Evolutionary conservation across 2,888 invertebrate genomes (phyloP).

Genomic region (Rhingia rostrata): DNA sequence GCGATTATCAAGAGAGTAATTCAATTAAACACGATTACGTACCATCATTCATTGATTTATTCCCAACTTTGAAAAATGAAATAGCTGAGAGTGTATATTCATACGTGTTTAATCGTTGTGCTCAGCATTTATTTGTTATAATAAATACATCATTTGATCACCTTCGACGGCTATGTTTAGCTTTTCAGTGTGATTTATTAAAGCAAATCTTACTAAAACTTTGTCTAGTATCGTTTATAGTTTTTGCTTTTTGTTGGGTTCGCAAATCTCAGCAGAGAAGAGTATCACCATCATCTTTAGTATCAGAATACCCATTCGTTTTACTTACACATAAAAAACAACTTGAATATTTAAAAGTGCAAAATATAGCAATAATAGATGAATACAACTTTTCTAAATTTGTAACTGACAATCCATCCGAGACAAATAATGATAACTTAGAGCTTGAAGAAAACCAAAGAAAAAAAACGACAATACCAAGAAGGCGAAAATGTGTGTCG

Average conservation of each 20-base stretch:
- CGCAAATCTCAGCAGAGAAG: conserved; percentile 7
- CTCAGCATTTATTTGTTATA: conserved; percentile 24
- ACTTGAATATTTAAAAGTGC: not conserved
- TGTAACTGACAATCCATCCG: not conserved
- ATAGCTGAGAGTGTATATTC: conserved; percentile 11
- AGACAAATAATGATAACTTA: conserved; percentile 20
- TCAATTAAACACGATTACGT: conserved; percentile 17
- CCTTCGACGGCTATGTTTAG: conserved; percentile 17
- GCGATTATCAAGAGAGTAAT: conserved; percentile 26
- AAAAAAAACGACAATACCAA: conserved; percentile 78
- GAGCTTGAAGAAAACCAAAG: conserved; percentile 79
- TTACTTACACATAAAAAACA: not conserved
- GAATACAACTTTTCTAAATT: conserved; percentile 3
- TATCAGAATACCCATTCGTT: not conserved
- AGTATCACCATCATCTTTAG: not conserved
- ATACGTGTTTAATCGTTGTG: conserved; percentile 25
- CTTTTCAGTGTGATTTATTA: conserved; percentile 32
- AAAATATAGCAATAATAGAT: conserved; percentile 15
- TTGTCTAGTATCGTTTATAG: conserved; percentile 33
- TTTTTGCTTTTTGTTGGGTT: conserved; percentile 34
- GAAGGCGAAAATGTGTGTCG: conserved; percentile 81
- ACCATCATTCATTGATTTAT: conserved; percentile 11
- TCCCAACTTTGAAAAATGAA: conserved; percentile 11
- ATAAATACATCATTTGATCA: conserved; percentile 25
- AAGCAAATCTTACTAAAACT: conserved; percentile 28